Evolutionary conservation across 2,797 vertebrate species (phyloP).

Genomic region (Bradypodion ventrale): DNA sequence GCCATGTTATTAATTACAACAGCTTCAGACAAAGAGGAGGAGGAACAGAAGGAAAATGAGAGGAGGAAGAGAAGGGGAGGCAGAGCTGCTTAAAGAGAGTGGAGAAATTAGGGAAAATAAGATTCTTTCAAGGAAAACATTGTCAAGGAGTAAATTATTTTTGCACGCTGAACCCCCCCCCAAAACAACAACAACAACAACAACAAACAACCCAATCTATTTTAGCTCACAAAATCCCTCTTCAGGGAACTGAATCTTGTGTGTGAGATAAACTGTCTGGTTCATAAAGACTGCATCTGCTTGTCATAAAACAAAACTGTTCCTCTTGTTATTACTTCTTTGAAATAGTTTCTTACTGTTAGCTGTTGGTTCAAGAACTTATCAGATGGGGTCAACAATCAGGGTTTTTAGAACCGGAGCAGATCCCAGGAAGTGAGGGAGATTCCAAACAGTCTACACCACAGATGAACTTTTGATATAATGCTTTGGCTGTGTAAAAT

Average conservation of each 20-base stretch:
- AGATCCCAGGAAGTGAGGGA: background rate
- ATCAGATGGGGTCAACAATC: background rate
- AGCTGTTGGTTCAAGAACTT: conserved; percentile 10
- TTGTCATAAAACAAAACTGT: conserved; percentile 17
- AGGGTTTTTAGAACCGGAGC: background rate
- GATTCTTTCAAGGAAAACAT: background rate
- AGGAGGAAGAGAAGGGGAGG: background rate
- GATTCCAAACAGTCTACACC: background rate
- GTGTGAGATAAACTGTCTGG: conserved; percentile 14
- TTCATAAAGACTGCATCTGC: conserved; percentile 23
- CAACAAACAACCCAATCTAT: background rate
- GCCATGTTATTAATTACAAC: too few species aligned
- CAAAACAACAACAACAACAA: too few species aligned
- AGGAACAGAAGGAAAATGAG: background rate
- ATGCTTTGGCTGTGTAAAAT: background rate
- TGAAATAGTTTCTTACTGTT: conserved; percentile 6
- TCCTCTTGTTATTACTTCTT: background rate
- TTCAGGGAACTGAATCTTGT: background rate
- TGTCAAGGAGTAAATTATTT: background rate
- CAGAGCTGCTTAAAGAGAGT: too few species aligned
- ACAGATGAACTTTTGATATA: conserved; percentile 9
- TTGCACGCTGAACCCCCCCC: background rate
- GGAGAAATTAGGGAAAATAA: background rate
- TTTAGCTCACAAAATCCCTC: conserved; percentile 25
- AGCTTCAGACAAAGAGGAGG: too few species aligned